Percentiles rank a stretch among this genome's conserved stretches.
These are phyloP conservation scores for Platichthys flesus DNA, from an alignment of 2,113 vertebrate genomes.

Conservation along the genomic window DNA sequence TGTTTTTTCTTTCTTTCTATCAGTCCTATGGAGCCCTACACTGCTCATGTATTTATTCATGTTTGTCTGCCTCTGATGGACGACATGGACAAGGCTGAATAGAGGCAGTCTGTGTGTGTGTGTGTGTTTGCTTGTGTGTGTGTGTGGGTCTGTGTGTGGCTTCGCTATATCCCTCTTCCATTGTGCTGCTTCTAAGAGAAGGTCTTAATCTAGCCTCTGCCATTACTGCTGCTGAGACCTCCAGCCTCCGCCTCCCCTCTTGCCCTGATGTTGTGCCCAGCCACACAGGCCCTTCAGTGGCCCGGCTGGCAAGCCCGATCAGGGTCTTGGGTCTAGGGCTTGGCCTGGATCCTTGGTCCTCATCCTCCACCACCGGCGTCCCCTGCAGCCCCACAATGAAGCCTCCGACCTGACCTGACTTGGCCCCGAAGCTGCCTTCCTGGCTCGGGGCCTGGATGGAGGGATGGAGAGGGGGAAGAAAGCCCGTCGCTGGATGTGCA, in stretches of 20 bases:
- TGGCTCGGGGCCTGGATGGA: conserved; percentile 66
- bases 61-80: conserved; percentile 73
- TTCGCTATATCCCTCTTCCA: conserved; percentile 61
- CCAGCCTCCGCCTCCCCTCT: conserved; percentile 61
- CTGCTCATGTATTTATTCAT: conserved; percentile 80
- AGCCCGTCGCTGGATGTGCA: conserved; percentile 72
- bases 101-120: conserved; percentile 51
- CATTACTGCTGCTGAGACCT: conserved; percentile 74
- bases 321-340: conserved; percentile 71
- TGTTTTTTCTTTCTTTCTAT: conserved; percentile 65
- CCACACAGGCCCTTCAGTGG: conserved; percentile 65
- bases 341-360: conserved; percentile 70
- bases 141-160: conserved; percentile 13
- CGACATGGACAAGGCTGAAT: conserved; percentile 66
- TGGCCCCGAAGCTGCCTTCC: conserved; percentile 66
- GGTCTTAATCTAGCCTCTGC: conserved; percentile 78
- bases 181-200: conserved; percentile 70
- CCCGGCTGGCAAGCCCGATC: conserved; percentile 61
- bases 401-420: conserved; percentile 65
- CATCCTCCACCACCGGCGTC: conserved; percentile 51
- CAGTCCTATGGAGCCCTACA: conserved; percentile 62
- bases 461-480: conserved; percentile 46
- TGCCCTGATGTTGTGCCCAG: conserved; percentile 71
- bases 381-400: conserved; percentile 54
- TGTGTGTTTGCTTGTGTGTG: neutral